Base-by-base conservation (phyloP, 2,888 invertebrate species). In the Bursaphelenchus okinawaensis region DNA sequence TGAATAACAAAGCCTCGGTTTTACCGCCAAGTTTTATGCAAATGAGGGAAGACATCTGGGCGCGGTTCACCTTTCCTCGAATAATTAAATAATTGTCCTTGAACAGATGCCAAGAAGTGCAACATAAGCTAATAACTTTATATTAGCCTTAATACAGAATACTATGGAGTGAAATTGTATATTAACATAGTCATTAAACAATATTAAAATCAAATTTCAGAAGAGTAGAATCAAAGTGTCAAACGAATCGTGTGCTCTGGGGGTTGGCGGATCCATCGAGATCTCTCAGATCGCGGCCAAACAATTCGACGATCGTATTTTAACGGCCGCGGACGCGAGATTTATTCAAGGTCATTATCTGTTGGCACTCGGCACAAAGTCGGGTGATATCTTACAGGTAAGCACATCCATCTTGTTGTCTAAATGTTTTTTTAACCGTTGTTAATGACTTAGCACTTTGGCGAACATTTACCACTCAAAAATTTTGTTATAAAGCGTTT, bases 261-360 rank as follows among this genome's bases (percentile, higher is more conserved):
- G 80, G 19, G 80, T 81, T 27, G 80, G 80, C 52, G 80, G 80
- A 3, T 70, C 74, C 8, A 78, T 80, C 66, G 80, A 80, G 63
- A 69, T 74, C 19, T 73, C 62, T 9, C 40, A 71, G 27, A 52
- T 70, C 31, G 73, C 73, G 16, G 57, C 65, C n/a, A 62, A 57
- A 2, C 66, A 73, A 55, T 73, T 63, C 62, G n/a, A 40, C 20
- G 63, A 55, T 52, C 55, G 65, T 23, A 54, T 52, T 28, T 52
- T 74, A 27, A 68, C 73, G 19, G 52, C 73, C 27, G 57, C 73
- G n/a, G 75, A 70, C 58, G 69, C 69, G 19, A 58, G 66, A 26
- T 24, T 59, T 20, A 65, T 73, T 55, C 55, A 70, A 52, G 60
- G 57, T 16, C 69, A 73, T 59, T 55, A 59, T 22, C 54, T 73